Conservation (phyloP, 2,888 invertebrate species). For the Synergus gifuensis region DNA sequence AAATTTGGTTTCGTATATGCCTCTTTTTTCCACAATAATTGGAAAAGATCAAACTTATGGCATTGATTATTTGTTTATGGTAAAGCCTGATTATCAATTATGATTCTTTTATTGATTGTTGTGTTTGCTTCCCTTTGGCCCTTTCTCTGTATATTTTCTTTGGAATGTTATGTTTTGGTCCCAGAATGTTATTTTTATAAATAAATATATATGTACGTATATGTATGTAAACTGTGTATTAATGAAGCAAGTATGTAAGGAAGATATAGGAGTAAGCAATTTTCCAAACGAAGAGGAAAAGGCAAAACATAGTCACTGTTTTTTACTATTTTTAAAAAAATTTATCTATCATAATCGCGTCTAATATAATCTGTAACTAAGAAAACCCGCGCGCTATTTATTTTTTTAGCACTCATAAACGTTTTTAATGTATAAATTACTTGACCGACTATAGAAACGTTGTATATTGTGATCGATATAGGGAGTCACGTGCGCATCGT, state of each 20-base stretch:
- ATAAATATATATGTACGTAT: conserved; percentile 71
- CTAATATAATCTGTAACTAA: conserved; percentile 68
- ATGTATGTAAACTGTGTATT: conserved; percentile 67
- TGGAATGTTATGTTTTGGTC: conserved; percentile 71
- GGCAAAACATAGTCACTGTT: conserved; percentile 76
- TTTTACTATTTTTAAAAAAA: conserved; percentile 73
- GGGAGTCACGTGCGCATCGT: conserved; percentile 38
- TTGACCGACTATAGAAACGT: conserved; percentile 45
- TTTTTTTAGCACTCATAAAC: conserved; percentile 69
- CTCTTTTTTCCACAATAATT: conserved; percentile 17
- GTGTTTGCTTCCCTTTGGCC: conserved; percentile 45
- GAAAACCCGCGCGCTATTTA: conserved; percentile 72
- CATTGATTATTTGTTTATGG: conserved; percentile 18
- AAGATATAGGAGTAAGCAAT: conserved; percentile 65
- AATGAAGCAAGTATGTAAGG: conserved; percentile 51
- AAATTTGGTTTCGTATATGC: conserved; percentile 15
- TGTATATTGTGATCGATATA: conserved; percentile 57
- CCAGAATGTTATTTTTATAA: conserved; percentile 76
- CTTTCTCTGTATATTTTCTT: conserved; percentile 64
- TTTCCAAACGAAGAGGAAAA: conserved; percentile 71
- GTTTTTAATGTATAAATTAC: conserved; percentile 54
- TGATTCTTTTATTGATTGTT: conserved; percentile 15
- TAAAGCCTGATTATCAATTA: background rate
- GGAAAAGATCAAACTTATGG: background rate
- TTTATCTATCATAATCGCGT: conserved; percentile 67